Base-by-base conservation (phyloP, 2,797 vertebrate genomes). In the Anguilla marmorata region DNA sequence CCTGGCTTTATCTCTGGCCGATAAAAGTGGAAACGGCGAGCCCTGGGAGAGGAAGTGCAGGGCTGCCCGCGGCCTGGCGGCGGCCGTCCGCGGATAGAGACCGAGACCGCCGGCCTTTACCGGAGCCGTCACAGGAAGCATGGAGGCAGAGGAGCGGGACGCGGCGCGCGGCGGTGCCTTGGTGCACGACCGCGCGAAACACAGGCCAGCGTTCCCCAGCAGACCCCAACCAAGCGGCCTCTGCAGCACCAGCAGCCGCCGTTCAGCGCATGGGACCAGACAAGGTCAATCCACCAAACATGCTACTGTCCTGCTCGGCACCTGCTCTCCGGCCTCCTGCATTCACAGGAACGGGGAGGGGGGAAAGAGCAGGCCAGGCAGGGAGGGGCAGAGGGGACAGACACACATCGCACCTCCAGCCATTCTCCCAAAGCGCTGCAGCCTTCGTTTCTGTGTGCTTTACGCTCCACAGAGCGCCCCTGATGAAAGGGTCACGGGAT, bases 11-110 rank as follows among this genome's bases (percentile, higher is more conserved):
- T 91, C 88, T 91, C 89, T 3, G 37, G 48, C 90, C 88, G 93
- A 95, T 87, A 92, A 92, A 94, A 92, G 93, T 86, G 91, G 92
- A 90, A 89, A 94, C 91, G 7, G 27, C 33, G 16, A 45, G 37
- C 4, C 74, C 74, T 12, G 74, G 74, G 74, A 12, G 30, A 79
- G 74, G 12, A 37, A 79, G 74, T 5, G 33, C 30, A 37, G 30
- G 11, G 72, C 1, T 16, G 27, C 1, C 72, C 27, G 30, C 33
- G 5, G 72, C 21, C 33, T 45, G 74, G 41, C 74, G 11, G 14
- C 33, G 4, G 74, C 37, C 3, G 30, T 45, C 19, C 14, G 74
- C 33, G 16, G 41, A n/a, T 6, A 1, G 37, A n/a, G 21, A n/a
- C 7, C 0, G 24, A 24, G 37, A 9, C 5, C 37, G 16, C 76